Evolutionary conservation across 2,113 vertebrate species (phyloP).

Genomic region (Oncorhynchus clarkii): DNA sequence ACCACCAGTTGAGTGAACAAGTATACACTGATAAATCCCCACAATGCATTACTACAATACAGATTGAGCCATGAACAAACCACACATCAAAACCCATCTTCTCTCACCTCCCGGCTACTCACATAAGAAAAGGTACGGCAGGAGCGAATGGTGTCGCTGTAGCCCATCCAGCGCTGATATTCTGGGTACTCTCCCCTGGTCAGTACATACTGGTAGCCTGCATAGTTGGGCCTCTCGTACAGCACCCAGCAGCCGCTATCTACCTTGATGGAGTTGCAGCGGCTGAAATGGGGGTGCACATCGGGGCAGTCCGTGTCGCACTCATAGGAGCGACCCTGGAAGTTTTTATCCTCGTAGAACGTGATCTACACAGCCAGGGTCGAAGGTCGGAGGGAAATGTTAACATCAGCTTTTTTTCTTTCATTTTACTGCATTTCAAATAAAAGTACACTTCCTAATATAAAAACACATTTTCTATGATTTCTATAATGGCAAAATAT

Average conservation of each 20-base stretch:
- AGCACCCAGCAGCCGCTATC: slow-evolving; percentile 54
- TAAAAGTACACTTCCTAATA: too few relatives aligned
- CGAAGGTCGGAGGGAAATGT: not conserved
- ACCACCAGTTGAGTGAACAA: not conserved
- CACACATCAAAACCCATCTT: not conserved
- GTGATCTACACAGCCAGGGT: slow-evolving; percentile 42
- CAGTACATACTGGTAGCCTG: slow-evolving; percentile 62
- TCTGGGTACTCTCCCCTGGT: slow-evolving; percentile 60
- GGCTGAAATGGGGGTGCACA: slow-evolving; percentile 56
- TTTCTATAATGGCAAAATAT: too few relatives aligned
- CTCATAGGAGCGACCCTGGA: slow-evolving; percentile 66
- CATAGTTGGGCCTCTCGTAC: slow-evolving; percentile 58
- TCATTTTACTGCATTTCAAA: too few relatives aligned
- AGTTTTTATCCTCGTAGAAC: slow-evolving; percentile 64
- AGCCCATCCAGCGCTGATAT: slow-evolving; percentile 63
- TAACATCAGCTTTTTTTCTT: not conserved
- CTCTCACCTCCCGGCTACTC: slow-evolving; percentile 1
- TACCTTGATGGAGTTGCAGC: slow-evolving; percentile 49
- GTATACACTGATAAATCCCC: not conserved
- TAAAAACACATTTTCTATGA: too few relatives aligned
- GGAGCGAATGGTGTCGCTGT: slow-evolving; percentile 58
- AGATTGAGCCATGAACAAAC: not conserved
- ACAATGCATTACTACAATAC: not conserved
- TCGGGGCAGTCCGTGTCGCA: slow-evolving; percentile 59
- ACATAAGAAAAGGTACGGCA: slow-evolving; percentile 42